phyloP scores from a whole-genome alignment of 2,797 vertebrate genomes.

The Rhinella marina region DNA sequence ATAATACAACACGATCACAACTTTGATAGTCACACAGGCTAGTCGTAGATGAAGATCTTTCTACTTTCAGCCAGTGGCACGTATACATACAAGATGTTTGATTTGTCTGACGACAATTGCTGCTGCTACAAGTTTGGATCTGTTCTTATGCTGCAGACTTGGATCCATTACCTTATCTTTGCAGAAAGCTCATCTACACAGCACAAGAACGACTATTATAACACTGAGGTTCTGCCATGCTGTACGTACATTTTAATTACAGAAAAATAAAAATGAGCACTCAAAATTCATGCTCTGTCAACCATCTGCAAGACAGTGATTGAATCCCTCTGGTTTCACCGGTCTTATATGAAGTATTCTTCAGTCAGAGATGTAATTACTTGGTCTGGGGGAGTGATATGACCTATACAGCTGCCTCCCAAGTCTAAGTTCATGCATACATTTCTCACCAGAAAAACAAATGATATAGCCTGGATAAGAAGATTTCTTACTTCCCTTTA shows the following conservation, averaged over 20 bases:
- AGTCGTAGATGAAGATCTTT: too few relatives aligned
- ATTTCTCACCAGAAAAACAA: conserved; percentile 57
- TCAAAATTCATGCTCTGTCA: conserved; percentile 57
- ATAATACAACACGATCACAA: too few relatives aligned
- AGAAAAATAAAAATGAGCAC: not conserved
- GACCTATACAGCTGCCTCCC: conserved; percentile 47
- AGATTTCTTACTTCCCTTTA: conserved; percentile 52
- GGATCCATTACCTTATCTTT: not conserved
- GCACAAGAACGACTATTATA: not conserved
- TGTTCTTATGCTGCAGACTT: not conserved
- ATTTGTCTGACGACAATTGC: too few relatives aligned
- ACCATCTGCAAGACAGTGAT: conserved; percentile 44
- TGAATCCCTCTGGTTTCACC: conserved; percentile 55
- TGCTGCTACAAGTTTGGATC: too few relatives aligned
- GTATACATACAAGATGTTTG: too few relatives aligned
- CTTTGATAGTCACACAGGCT: too few relatives aligned
- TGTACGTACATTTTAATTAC: conserved; percentile 6
- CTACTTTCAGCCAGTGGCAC: too few relatives aligned
- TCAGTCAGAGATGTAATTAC: conserved; percentile 63
- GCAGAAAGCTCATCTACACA: not conserved
- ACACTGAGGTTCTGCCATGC: not conserved
- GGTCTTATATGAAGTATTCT: conserved; percentile 52
- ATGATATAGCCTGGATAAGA: not conserved
- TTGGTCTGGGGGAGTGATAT: conserved; percentile 51
- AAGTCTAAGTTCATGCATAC: not conserved